Evolutionary conservation across 2,797 vertebrate genomes (phyloP).

Genomic region (Scyliorhinus canicula): DNA sequence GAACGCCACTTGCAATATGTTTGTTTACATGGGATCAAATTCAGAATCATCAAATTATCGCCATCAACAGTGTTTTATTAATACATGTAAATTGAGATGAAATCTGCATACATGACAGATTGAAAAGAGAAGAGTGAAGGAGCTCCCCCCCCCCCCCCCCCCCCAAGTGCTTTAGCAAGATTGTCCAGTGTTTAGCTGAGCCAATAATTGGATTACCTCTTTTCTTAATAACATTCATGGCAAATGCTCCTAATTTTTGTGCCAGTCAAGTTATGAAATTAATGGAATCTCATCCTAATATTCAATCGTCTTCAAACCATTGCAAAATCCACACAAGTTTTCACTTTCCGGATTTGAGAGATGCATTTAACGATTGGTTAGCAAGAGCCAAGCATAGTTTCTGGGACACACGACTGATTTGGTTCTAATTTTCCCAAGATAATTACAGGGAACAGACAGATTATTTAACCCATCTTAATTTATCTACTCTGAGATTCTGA

Average conservation of each 20-base stretch:
- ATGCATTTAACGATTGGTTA: background rate
- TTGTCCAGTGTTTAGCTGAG: background rate
- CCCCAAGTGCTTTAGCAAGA: background rate
- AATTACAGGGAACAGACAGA: background rate
- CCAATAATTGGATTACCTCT: background rate
- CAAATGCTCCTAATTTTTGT: background rate
- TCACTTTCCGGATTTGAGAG: background rate
- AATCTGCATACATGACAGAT: background rate
- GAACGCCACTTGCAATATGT: background rate
- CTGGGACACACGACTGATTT: background rate
- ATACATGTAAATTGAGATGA: background rate
- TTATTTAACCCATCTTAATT: background rate
- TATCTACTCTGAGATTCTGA: background rate
- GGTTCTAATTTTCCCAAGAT: background rate
- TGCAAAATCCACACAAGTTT: background rate
- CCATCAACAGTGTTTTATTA: background rate
- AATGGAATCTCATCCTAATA: background rate
- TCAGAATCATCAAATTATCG: background rate
- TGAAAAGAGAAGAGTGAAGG: background rate
- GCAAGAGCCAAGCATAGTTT: background rate
- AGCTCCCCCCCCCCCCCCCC: no score
- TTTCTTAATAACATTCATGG: background rate
- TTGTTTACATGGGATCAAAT: background rate
- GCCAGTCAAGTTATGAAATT: background rate
- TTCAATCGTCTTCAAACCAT: background rate